Evolutionary conservation across 2,113 vertebrate species (phyloP).

Genomic region (Vimba vimba): DNA sequence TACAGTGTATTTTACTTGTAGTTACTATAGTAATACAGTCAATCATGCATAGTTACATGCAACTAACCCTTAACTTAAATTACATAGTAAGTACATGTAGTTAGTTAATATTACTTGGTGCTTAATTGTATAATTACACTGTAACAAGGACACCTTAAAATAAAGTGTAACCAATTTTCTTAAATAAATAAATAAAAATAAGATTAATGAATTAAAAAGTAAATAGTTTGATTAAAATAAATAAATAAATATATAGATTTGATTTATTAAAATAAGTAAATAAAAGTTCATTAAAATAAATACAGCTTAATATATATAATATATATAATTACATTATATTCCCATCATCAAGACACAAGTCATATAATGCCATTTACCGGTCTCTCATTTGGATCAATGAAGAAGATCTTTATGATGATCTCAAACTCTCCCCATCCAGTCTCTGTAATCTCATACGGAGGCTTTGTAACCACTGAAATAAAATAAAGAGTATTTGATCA

Average conservation of each 20-base stretch:
- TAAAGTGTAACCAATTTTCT: too few relatives aligned
- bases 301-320: not conserved
- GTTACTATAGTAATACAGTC: too few relatives aligned
- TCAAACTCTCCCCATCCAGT: constrained; percentile 99
- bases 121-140: too few relatives aligned
- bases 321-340: not conserved
- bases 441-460: constrained; percentile 98
- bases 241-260: not conserved
- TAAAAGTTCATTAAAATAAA: not conserved
- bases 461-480: constrained; percentile 93
- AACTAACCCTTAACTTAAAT: too few relatives aligned
- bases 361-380: constrained; percentile 80
- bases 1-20: too few relatives aligned
- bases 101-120: too few relatives aligned
- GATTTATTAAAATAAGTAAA: not conserved
- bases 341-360: not conserved
- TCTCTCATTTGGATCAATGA: constrained; percentile 98
- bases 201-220: too few relatives aligned
- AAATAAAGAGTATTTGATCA: not conserved
- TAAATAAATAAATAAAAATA: too few relatives aligned
- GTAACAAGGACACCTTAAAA: too few relatives aligned
- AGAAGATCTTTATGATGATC: constrained; percentile 99
- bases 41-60: too few relatives aligned
- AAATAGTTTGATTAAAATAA: too few relatives aligned
- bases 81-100: too few relatives aligned